Conservation (phyloP, 2,113 vertebrate species). For the Cephalopterus ornatus region DNA sequence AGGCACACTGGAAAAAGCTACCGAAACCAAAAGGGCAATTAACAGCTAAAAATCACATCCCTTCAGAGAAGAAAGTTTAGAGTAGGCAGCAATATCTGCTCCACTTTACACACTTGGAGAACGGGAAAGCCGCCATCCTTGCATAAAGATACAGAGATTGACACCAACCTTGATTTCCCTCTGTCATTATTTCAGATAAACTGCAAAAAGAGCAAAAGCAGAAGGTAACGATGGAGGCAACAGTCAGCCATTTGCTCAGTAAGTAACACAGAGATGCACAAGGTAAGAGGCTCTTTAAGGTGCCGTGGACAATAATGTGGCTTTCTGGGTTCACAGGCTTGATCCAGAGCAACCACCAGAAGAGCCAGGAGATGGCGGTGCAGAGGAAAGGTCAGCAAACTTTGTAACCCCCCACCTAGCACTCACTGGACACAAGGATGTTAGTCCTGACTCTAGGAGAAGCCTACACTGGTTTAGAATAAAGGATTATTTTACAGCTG, state of each 20-base stretch:
- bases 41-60: neutral
- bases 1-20: neutral
- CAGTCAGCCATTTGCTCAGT: conserved; percentile 68
- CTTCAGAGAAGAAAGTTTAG: neutral
- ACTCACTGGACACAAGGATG: neutral
- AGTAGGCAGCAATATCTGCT: fast-evolving
- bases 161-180: neutral
- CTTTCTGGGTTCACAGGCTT: conserved; percentile 51
- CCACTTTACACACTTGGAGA: neutral
- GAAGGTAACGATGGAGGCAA: conserved; percentile 48
- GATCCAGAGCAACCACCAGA: conserved; percentile 25
- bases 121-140: neutral
- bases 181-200: conserved; percentile 56
- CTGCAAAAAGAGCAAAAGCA: conserved; percentile 66
- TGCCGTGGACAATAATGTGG: fast-evolving
- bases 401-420: conserved; percentile 40
- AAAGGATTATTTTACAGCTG: neutral
- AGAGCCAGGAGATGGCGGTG: neutral
- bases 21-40: neutral
- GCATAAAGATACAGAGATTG: neutral
- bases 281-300: fast-evolving
- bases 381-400: conserved; percentile 72
- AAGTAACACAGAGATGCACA: neutral
- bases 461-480: neutral
- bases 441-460: neutral